Evolutionary conservation across 64 coral and sea anemone species (phyloP).

Genomic region (Cladopsammia gracilis): DNA sequence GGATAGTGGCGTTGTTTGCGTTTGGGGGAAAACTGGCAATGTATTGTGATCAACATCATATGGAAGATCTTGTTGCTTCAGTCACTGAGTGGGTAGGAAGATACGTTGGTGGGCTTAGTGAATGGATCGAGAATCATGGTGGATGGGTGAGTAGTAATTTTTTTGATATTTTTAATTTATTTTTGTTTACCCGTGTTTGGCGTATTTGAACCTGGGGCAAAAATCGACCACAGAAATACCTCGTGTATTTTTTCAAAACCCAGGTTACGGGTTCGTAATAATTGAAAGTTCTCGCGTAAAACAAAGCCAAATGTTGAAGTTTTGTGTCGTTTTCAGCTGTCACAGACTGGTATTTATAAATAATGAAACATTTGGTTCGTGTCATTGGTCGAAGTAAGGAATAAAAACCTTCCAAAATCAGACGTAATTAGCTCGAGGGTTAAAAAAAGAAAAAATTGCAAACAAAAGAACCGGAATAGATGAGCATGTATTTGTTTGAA

Average conservation of each 20-base stretch:
- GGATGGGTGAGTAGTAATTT: conserved; percentile 93
- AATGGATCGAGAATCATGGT: conserved; percentile 95
- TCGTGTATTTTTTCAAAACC: conserved; percentile 4
- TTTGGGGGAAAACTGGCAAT: conserved; percentile 96
- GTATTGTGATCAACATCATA: conserved; percentile 93
- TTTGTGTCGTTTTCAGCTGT: conserved; percentile 24
- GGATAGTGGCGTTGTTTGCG: conserved; percentile 96
- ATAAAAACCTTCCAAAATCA: neutral
- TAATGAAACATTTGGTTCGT: conserved; percentile 13
- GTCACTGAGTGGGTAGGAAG: conserved; percentile 87
- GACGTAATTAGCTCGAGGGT: neutral
- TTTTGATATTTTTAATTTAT: neutral
- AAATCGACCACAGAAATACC: neutral
- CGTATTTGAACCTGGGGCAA: neutral
- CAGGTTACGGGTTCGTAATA: conserved; percentile 1
- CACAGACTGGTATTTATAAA: conserved; percentile 26
- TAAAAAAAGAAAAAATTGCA: neutral
- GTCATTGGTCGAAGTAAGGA: neutral
- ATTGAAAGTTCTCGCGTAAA: conserved; percentile 33
- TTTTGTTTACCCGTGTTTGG: conserved; percentile 28
- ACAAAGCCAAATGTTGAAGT: neutral
- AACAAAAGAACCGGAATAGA: neutral
- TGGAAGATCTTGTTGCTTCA: conserved; percentile 88
- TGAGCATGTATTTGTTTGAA: neutral
- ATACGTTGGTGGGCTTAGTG: conserved; percentile 82